Evolutionary conservation across 2,113 vertebrate species (phyloP), one percentile per base, ranked within the genome.

Genomic region (Parus major): DNA sequence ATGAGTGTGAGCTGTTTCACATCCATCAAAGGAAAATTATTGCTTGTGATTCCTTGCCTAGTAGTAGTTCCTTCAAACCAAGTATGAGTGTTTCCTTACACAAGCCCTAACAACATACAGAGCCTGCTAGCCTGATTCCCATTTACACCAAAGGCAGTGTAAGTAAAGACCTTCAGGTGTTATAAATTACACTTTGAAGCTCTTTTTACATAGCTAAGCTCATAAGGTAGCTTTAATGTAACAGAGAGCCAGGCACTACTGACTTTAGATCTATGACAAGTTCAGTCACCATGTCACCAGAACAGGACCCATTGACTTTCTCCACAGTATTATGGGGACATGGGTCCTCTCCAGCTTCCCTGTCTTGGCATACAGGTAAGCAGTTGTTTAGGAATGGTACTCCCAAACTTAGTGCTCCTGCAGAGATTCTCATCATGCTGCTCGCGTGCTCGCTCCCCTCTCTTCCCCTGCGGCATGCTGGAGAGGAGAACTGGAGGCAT

Each of bases 1-100:
- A 96, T 92, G 85, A 92, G 56, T 73, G 57, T 68, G 69, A 93
- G 76, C 36, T 95, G 91, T 96, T 94, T 90, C 9, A 76, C 72
- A 89, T 85, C 53, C 86, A 35, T 53, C 52, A 60, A 83, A 70
- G 47, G 55, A 93, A 78, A 88, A 56, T 66, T 86, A 86, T 60
- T 93, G 47, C 56, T 81, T 88, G 22, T 49, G 68, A 78, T 90
- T 83, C 75, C 52, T 95, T 86, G 68, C 63, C 68, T 71, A 78
- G 59, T 70, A 63, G 33, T 25, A 59, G 60, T 17, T 92, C 33
- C 17, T 82, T 73, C 79, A 77, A 87, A 90, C 70, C 71, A 70
- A 73, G 15, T 22, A 15, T 39, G 61, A 28, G 22, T 73, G 63
- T 90, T 94, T 94, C 73, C 66, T 90, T 78, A 52, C 49, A 63